Evolutionary conservation across 1,140 invertebrate species (phyloP).

Genomic region (Caenorhabditis tropicalis): DNA sequence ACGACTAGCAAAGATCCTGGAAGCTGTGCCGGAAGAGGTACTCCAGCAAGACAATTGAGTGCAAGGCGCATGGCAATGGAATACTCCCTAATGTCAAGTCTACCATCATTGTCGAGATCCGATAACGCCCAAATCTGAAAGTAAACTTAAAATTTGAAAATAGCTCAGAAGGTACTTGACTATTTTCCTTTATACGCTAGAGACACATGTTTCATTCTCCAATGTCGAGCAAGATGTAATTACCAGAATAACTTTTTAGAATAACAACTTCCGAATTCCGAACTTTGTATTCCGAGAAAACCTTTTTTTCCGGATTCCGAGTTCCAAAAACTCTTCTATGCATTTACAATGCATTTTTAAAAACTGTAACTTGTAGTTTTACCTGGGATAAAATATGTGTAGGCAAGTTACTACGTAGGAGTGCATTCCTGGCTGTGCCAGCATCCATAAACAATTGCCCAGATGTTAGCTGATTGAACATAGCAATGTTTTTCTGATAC

Average conservation of each 20-base stretch:
- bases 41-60: conserved; percentile 87
- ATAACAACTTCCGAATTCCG: too few relatives aligned
- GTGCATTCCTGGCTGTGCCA: conserved; percentile 90
- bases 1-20: conserved; percentile 84
- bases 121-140: conserved; percentile 80
- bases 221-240: too few relatives aligned
- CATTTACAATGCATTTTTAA: neutral
- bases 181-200: too few relatives aligned
- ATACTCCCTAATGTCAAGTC: conserved; percentile 94
- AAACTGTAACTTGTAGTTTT: too few relatives aligned
- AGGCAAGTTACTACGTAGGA: conserved; percentile 89
- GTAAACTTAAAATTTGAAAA: too few relatives aligned
- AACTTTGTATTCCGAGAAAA: too few relatives aligned
- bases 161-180: too few relatives aligned
- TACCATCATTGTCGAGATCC: conserved; percentile 93
- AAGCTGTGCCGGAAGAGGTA: conserved; percentile 85
- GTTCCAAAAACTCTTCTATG: neutral
- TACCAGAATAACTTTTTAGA: too few relatives aligned
- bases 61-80: conserved; percentile 97
- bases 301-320: too few relatives aligned
- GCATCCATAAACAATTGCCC: conserved; percentile 87
- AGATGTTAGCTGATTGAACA: conserved; percentile 80
- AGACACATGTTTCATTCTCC: too few relatives aligned
- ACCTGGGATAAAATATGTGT: conserved; percentile 83
- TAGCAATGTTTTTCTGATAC: conserved; percentile 83